Evolutionary conservation across 1,140 invertebrate species (phyloP).

Genomic region (Cardiocondyla obscurior): DNA sequence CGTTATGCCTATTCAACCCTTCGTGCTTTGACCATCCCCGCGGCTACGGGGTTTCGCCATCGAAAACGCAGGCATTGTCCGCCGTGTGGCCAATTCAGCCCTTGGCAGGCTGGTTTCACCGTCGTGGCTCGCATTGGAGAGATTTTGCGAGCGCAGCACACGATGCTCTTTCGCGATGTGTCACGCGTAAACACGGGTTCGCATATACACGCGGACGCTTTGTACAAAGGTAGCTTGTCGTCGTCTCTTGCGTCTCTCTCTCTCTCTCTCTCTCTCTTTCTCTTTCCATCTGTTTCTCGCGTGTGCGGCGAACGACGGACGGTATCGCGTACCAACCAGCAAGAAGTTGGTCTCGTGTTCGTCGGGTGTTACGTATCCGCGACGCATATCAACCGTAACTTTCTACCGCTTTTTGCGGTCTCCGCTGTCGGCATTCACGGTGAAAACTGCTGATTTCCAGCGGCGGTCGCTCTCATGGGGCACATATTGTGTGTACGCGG

Average conservation of each 20-base stretch:
- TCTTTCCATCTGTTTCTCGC: not conserved
- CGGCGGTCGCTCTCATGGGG: conserved; percentile 1
- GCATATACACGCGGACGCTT: conserved; percentile 1
- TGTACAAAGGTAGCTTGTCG: conserved; percentile 22
- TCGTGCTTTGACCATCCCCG: not conserved
- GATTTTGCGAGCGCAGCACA: conserved; percentile 14
- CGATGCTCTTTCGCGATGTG: conserved; percentile 13
- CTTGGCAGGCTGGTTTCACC: conserved; percentile 36
- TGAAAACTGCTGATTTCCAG: conserved; percentile 65
- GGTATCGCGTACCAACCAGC: conserved; percentile 37
- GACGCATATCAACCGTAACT: conserved; percentile 71
- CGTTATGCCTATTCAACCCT: conserved; percentile 3
- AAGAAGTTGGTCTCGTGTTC: conserved; percentile 58
- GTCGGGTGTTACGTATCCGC: conserved; percentile 57
- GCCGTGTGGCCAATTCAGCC: conserved; percentile 20
- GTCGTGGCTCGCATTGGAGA: conserved; percentile 19
- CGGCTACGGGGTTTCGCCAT: conserved; percentile 15
- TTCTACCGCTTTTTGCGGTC: conserved; percentile 66
- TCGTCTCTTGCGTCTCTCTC: not conserved
- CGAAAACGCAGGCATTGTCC: conserved; percentile 24
- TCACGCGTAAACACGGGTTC: conserved; percentile 36
- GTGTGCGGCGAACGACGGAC: not conserved
- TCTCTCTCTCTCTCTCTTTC: not conserved
- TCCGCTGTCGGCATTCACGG: conserved; percentile 17
- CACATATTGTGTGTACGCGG: conserved; percentile 47